Percentiles rank a stretch among this genome's conserved stretches.
phyloP scores from a whole-genome alignment of 2,113 vertebrate genomes.

The Burhinus oedicnemus region DNA sequence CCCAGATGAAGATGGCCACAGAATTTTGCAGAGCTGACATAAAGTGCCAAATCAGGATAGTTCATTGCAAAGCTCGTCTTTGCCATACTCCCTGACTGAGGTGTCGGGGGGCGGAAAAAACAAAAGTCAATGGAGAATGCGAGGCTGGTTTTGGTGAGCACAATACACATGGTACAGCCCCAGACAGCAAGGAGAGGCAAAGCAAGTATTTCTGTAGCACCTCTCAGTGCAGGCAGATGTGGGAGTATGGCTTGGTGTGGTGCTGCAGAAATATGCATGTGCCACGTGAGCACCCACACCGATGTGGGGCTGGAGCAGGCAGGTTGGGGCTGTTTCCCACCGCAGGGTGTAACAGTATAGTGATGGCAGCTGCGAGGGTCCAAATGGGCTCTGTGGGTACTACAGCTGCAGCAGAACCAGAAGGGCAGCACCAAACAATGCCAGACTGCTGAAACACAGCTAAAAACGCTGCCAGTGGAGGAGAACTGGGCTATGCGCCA shows the following conservation, averaged over 20 bases:
- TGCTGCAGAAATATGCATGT: neutral
- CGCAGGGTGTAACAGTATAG: neutral
- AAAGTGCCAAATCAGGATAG: neutral
- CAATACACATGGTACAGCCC: neutral
- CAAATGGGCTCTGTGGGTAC: neutral
- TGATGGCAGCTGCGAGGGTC: neutral
- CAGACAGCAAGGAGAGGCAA: neutral
- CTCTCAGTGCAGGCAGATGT: neutral
- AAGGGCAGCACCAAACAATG: neutral
- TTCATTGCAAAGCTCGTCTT: neutral
- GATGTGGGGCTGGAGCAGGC: neutral
- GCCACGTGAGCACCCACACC: neutral
- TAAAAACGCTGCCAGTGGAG: neutral
- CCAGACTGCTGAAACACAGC: neutral
- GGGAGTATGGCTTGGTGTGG: neutral
- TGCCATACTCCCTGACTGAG: neutral
- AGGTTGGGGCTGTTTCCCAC: neutral
- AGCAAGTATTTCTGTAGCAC: neutral
- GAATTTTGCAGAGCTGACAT: neutral
- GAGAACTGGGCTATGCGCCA: neutral
- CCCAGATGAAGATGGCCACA: neutral
- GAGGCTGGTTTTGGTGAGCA: neutral
- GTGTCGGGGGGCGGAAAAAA: accelerated
- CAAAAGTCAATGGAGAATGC: neutral
- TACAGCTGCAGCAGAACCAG: neutral